Base-by-base conservation (phyloP, 2,888 invertebrate species). In the Fragum fragum region DNA sequence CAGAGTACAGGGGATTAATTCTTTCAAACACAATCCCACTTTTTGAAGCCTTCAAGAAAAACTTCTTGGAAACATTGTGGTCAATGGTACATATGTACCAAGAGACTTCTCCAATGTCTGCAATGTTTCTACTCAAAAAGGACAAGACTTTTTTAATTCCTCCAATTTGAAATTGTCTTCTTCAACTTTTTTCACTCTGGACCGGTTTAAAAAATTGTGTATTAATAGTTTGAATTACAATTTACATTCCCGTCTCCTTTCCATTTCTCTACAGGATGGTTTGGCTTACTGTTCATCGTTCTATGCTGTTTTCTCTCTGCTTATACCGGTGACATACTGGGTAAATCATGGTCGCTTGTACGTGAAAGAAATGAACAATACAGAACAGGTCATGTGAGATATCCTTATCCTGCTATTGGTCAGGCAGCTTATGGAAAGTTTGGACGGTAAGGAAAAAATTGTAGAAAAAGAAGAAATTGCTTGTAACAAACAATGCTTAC, bases 321-420 rank as follows among this genome's bases (percentile, higher is more conserved):
- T 71, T 98, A 97, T 93, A 97, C 98, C 0, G 97, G 98, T 0
- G 96, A 96, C 42, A 94, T 98, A 53, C 95, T 98, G 23, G 97
- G 97, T 0, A 96, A 96, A 88, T 96, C 97, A 93, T 98, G 98
- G 98, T 95, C 96, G 0, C 96, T 98, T 68, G 97, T 97, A 0
- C 96, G 97, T 93, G 95, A 96, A 71, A 94, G 96, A 0, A 96
- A 96, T 90, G 96, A 96, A 0, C 95, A 96, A 87, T 96, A 93
- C 75, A 79, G 89, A 36, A 79, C 71, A 42, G 70, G 89, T 53
- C 93, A 95, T 66, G 96, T 96, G 82, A 97, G 98, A 85, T 97
- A 97, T 93, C 98, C 98, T 0, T 97, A 98, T 92, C 97, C 97
- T 0, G 97, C 98, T 0, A 96, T 98, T 26, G 97, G 97, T 0